A percentile compares a stretch with the other conserved stretches of the same genome.
Conservation (phyloP, 1,140 invertebrate species). For the Lepidurus packardi region DNA sequence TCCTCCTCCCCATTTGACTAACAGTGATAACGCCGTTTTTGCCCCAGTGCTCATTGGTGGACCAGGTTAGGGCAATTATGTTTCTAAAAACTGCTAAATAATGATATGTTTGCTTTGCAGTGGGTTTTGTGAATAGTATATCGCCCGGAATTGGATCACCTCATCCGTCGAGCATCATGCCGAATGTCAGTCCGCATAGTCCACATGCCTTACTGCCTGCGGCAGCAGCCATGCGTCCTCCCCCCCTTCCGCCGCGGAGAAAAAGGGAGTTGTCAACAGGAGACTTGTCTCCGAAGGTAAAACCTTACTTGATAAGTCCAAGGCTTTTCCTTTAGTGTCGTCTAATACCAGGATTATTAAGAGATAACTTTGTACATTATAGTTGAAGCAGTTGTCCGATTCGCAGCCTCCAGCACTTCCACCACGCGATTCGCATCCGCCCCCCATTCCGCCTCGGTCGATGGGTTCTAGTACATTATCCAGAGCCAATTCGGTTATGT, state of each 20-base stretch:
- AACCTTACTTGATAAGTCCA: constrained; percentile 54
- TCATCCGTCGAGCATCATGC: constrained; percentile 42
- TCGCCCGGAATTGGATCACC: constrained; percentile 33
- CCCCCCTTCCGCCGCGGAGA: constrained; percentile 55
- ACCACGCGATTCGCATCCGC: constrained; percentile 6
- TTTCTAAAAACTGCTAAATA: background rate
- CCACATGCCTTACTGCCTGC: constrained; percentile 46
- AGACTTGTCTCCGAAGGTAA: constrained; percentile 47
- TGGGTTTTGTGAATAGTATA: constrained; percentile 27
- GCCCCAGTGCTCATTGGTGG: constrained; percentile 47
- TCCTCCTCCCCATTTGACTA: constrained; percentile 38
- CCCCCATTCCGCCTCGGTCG: constrained; percentile 7
- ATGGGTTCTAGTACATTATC: background rate
- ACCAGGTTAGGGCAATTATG: constrained; percentile 36
- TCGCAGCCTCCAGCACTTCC: constrained; percentile 29
- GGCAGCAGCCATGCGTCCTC: constrained; percentile 44
- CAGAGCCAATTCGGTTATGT: constrained; percentile 20
- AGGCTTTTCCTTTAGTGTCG: constrained; percentile 51
- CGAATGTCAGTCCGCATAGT: constrained; percentile 48
- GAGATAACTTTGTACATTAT: background rate
- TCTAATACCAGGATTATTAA: constrained; percentile 1
- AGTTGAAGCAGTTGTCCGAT: constrained; percentile 27
- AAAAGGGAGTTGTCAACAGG: constrained; percentile 55
- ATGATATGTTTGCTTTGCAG: background rate
- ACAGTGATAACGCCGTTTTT: constrained; percentile 48